These are phyloP conservation scores for Lates calcarifer DNA, from an alignment of 2,113 vertebrate genomes.

Conservation along the genomic window DNA sequence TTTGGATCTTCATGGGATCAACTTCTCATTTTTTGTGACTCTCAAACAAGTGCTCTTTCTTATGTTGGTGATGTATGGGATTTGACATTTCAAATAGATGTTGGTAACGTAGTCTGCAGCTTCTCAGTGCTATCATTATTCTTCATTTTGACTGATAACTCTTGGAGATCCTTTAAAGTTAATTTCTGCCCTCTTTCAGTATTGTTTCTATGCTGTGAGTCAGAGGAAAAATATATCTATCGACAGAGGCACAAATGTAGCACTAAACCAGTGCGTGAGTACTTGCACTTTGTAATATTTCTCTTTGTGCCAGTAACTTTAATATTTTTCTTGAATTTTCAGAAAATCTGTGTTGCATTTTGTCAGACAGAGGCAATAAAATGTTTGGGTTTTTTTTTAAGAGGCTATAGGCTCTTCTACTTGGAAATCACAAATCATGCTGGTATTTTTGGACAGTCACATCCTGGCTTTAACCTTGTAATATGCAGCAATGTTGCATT, in stretches of 20 bases:
- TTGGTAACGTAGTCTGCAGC: constrained; percentile 3
- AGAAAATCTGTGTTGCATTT: not conserved
- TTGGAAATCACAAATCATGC: not conserved
- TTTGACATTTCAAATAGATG: constrained; percentile 24
- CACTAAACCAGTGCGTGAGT: not conserved
- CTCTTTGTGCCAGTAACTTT: not conserved
- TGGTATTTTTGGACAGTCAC: constrained; percentile 16
- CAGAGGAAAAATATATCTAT: not conserved
- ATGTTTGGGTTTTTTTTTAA: no score
- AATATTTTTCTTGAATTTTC: not conserved
- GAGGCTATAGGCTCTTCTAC: no score
- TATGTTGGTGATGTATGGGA: constrained; percentile 1
- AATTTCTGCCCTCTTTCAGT: not conserved
- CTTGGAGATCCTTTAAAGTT: not conserved
- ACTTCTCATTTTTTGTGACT: constrained; percentile 5
- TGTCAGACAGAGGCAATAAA: not conserved
- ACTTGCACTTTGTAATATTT: not conserved
- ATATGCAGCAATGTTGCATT: constrained; percentile 5
- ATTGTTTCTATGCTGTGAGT: not conserved
- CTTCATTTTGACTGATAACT: constrained; percentile 8
- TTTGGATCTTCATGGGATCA: constrained; percentile 21
- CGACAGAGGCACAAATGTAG: not conserved
- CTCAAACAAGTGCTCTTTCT: constrained; percentile 2
- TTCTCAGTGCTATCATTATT: not conserved
- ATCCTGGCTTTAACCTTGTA: not conserved